Evolutionary conservation across 2,113 vertebrate species (phyloP).

Genomic region (Eulacestoma nigropectus): DNA sequence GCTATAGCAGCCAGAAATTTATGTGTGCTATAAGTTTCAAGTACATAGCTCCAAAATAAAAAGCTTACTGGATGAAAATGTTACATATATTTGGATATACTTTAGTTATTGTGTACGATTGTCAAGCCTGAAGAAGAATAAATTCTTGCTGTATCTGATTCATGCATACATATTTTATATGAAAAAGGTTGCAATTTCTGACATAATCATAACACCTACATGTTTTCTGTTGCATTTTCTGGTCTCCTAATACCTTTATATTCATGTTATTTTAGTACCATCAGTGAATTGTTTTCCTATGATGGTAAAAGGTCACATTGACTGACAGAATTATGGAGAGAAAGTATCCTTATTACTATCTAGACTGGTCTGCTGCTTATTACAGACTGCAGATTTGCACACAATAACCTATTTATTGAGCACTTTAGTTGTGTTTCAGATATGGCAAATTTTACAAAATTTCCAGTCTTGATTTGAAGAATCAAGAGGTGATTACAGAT

Average conservation of each 20-base stretch:
- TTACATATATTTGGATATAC: neutral
- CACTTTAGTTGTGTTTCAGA: neutral
- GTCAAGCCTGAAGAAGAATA: neutral
- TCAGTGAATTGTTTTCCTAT: neutral
- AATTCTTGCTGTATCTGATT: neutral
- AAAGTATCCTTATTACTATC: neutral
- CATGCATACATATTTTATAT: neutral
- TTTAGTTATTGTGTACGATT: rapidly evolving
- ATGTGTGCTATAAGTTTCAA: neutral
- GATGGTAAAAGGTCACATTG: neutral
- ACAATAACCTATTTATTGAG: neutral
- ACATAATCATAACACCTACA: neutral
- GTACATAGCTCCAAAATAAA: neutral
- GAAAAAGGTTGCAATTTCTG: neutral
- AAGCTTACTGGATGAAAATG: neutral
- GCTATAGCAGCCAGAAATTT: neutral
- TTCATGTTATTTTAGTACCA: neutral
- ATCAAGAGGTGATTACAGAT: neutral
- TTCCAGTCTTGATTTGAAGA: neutral
- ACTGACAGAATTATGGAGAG: neutral
- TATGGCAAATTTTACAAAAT: neutral
- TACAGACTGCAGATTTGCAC: neutral
- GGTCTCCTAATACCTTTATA: neutral
- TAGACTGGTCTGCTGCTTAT: neutral
- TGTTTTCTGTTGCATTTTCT: neutral